Percentiles rank a stretch among this genome's conserved stretches.
Conservation (phyloP, 2,797 vertebrate genomes). For the Lateolabrax maculatus region DNA sequence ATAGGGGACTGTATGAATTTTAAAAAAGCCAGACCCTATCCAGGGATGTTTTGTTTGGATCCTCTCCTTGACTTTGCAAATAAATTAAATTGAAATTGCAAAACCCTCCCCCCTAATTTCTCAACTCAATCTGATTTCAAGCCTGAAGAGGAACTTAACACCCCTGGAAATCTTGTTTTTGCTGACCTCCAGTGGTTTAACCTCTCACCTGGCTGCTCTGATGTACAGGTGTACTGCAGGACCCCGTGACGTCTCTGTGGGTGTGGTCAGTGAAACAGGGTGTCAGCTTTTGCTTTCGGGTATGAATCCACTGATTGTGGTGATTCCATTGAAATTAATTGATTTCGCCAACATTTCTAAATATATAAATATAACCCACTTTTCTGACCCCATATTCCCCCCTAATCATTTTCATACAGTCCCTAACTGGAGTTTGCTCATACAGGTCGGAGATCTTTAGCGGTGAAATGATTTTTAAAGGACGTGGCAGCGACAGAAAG, state of each 20-base stretch:
- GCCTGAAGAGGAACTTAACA: background rate
- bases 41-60: background rate
- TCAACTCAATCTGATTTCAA: too few relatives aligned
- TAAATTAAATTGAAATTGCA: background rate
- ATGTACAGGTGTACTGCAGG: too few relatives aligned
- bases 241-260: background rate
- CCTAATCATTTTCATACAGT: conserved; percentile 9
- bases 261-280: too few relatives aligned
- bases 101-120: too few relatives aligned
- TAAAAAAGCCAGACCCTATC: background rate
- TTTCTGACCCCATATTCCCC: background rate
- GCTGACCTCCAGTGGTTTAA: background rate
- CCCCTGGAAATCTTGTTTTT: background rate
- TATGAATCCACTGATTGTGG: background rate
- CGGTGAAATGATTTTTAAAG: conserved; percentile 1
- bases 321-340: background rate
- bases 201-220: too few relatives aligned
- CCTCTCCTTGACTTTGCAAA: background rate
- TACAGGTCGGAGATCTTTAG: background rate
- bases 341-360: too few relatives aligned
- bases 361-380: too few relatives aligned
- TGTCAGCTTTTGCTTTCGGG: too few relatives aligned
- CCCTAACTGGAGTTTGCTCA: background rate
- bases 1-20: conserved; percentile 3
- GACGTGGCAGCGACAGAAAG: background rate